Percentiles rank a stretch among this genome's conserved stretches.
These are phyloP conservation scores for Haliclystus octoradiatus DNA, from an alignment of 30 jellyfish, hydroid and myxozoan genomes.

Conservation along the genomic window DNA sequence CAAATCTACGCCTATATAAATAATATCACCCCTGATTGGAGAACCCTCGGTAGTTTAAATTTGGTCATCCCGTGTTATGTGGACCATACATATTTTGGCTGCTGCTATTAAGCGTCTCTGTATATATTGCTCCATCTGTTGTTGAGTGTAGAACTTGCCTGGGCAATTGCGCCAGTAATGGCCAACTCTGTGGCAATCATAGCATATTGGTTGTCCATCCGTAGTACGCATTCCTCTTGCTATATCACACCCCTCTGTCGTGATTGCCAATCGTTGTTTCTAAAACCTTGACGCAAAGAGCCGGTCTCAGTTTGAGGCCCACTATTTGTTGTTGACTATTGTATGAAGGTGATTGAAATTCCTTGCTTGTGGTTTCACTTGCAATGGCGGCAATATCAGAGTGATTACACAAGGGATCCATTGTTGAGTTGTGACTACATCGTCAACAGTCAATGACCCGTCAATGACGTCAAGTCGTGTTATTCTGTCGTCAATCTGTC, in stretches of 20 bases:
- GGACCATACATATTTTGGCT: not conserved
- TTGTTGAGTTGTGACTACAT: no score
- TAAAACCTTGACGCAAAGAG: not conserved
- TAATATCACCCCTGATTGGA: not conserved
- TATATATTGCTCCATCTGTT: no score
- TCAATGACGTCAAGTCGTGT: no score
- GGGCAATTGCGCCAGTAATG: not conserved
- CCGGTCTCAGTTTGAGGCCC: not conserved
- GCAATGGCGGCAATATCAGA: not conserved
- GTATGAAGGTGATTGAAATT: not conserved
- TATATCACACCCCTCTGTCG: no score
- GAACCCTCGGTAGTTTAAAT: not conserved
- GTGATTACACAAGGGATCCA: not conserved
- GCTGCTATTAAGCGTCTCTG: no score
- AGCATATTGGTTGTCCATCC: not conserved
- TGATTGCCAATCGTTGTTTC: no score
- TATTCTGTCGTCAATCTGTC: no score
- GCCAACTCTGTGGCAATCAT: not conserved
- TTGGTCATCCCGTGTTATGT: not conserved
- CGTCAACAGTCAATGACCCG: no score
- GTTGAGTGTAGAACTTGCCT: no score
- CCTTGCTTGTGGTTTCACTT: not conserved
- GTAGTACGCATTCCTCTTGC: not conserved
- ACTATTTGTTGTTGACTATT: no score
- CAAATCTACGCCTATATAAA: not conserved